Evolutionary conservation across 2,797 vertebrate species (phyloP), one percentile per base, ranked within the genome.

Genomic region (Labeo calbasu): DNA sequence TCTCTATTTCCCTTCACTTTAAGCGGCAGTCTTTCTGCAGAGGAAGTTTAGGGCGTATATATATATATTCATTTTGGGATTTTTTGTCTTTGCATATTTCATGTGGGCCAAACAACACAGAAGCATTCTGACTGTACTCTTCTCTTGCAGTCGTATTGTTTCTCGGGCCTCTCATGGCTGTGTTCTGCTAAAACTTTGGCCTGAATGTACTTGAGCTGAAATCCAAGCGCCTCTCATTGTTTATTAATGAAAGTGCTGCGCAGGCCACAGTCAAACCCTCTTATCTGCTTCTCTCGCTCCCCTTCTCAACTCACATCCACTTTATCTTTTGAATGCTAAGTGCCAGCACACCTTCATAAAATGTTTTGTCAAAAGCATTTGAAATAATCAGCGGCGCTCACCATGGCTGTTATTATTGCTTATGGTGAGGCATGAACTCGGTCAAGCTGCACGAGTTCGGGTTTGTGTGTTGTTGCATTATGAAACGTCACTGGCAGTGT

Each of bases 181-280:
- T 61, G 19, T 71, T 76, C 51, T 57, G 32, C 53, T 77, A 59
- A 77, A 77, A 43, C 76, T 78, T 65, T 78, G 76, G 23, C 17
- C 66, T 51, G 61, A 14, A 48, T 71, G 77, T 75, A 65, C 75
- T 73, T 70, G 63, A 81, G 83, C 85, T 86, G 73, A 71, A 79
- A 82, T 46, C 43, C 25, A 71, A 65, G 25, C 72, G 12, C 15
- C n/a, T 12, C 80, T 82, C 86, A 87, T 82, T 77, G 50, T 77
- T 86, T 85, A 86, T 86, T 85, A 48, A 85, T 83, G 73, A 32
- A 65, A 77, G 55, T 17, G 71, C 48, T 72, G 59, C 1, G 10
- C 40, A 12, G 23, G 9, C 53, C 21, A 0, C 53, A 59, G 73
- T 17, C 53, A 25, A 19, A 28, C 2, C n/a, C 76, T 78, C 76